These are phyloP conservation scores for Amphipoea oculea DNA, from an alignment of 2,888 invertebrate genomes.

Conservation along the genomic window DNA sequence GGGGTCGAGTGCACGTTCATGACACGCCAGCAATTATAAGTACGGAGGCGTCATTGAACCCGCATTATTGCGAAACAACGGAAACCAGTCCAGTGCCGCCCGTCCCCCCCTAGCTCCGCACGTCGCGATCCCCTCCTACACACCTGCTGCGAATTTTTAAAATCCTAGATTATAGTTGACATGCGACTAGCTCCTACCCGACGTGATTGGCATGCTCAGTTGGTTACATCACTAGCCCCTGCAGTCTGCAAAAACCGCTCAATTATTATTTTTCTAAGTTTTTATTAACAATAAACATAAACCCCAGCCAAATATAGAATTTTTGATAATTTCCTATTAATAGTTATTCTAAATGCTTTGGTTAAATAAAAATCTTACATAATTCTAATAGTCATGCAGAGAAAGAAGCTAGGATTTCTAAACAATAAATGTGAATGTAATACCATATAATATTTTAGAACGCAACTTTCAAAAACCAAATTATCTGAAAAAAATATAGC, in stretches of 20 bases:
- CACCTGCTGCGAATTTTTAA: constrained; percentile 90
- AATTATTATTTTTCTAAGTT: constrained; percentile 32
- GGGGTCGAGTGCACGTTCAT: constrained; percentile 82
- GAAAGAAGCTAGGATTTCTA: constrained; percentile 49
- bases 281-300: constrained; percentile 24
- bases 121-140: constrained; percentile 68
- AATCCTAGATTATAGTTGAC: constrained; percentile 89
- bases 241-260: constrained; percentile 68
- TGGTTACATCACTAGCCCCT: constrained; percentile 82
- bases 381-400: constrained; percentile 44
- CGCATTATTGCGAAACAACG: constrained; percentile 90
- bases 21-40: constrained; percentile 88
- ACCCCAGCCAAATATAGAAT: constrained; percentile 2
- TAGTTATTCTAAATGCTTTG: constrained; percentile 18
- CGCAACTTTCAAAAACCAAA: constrained; percentile 29
- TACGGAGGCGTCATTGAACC: constrained; percentile 88
- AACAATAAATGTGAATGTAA: constrained; percentile 52
- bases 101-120: constrained; percentile 58
- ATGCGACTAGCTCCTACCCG: constrained; percentile 81
- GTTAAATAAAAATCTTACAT: constrained; percentile 51
- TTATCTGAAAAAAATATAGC: not conserved
- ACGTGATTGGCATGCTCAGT: constrained; percentile 83
- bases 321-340: constrained; percentile 34
- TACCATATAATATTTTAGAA: constrained; percentile 27
- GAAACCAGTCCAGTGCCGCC: constrained; percentile 86